Evolutionary conservation across 2,113 vertebrate species (phyloP).

Genomic region (Australoheros scitulus): DNA sequence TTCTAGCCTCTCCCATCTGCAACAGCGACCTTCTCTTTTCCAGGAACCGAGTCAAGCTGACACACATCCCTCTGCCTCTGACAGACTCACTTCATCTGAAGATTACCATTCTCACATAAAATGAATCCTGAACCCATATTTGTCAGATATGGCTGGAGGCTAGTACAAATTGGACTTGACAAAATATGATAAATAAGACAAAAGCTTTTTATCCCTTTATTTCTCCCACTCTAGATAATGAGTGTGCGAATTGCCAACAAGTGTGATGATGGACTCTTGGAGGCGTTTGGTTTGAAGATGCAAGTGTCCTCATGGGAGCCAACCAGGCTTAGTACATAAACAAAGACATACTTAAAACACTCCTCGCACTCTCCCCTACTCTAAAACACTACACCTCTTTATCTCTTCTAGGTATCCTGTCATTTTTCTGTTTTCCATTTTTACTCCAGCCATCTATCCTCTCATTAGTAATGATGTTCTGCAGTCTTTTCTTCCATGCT

Average conservation of each 20-base stretch:
- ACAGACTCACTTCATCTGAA: conserved; percentile 65
- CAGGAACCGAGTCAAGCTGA: conserved; percentile 53
- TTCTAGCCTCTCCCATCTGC: conserved; percentile 13
- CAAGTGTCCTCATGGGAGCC: conserved; percentile 70
- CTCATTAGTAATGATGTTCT: conserved; percentile 60
- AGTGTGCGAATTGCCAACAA: conserved; percentile 62
- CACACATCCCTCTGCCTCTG: conserved; percentile 54
- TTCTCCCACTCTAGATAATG: conserved; percentile 59
- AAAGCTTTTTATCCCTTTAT: conserved; percentile 57
- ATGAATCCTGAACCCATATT: conserved; percentile 52
- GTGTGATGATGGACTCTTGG: conserved; percentile 56
- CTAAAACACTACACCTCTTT: conserved; percentile 42
- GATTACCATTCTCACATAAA: conserved; percentile 63
- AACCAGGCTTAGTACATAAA: conserved; percentile 54
- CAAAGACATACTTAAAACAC: conserved; percentile 70
- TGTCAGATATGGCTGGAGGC: conserved; percentile 47
- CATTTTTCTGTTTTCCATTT: conserved; percentile 20
- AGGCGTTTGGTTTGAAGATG: conserved; percentile 59
- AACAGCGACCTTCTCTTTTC: conserved; percentile 28
- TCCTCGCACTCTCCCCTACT: conserved; percentile 41
- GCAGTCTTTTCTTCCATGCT: conserved; percentile 39
- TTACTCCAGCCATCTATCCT: conserved; percentile 4
- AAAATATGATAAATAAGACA: conserved; percentile 71
- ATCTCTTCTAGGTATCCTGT: conserved; percentile 27
- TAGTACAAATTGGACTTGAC: conserved; percentile 75